phyloP scores from a whole-genome alignment of 2,797 vertebrate species.

The Numenius phaeopus region DNA sequence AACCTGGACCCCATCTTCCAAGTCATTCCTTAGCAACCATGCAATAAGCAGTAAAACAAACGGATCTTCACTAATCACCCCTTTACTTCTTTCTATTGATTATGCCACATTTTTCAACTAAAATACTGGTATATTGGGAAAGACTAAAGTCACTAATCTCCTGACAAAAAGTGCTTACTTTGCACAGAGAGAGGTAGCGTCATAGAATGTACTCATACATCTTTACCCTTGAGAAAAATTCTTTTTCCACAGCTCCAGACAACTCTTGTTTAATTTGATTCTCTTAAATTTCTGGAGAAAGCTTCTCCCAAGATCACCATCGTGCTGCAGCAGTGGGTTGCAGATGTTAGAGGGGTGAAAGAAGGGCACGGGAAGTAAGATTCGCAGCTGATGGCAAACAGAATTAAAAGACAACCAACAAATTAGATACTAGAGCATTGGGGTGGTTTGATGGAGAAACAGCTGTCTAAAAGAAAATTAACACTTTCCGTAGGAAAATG shows the following conservation, averaged over 20 bases:
- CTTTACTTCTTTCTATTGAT: slow-evolving; percentile 5
- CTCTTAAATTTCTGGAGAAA: neutral
- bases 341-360: neutral
- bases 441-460: neutral
- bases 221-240: neutral
- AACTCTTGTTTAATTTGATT: neutral
- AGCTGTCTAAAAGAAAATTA: neutral
- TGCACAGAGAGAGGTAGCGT: neutral
- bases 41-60: neutral
- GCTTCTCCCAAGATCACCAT: neutral
- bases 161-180: neutral
- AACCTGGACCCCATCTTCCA: neutral
- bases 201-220: neutral
- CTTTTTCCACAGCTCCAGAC: neutral
- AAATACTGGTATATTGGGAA: neutral
- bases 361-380: neutral
- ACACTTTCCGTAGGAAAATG: neutral
- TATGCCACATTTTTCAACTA: neutral
- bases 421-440: neutral
- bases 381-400: neutral
- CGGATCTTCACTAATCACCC: neutral
- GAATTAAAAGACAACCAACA: neutral
- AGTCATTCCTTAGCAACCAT: slow-evolving; percentile 11
- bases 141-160: neutral
- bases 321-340: neutral